A percentile compares a stretch with the other conserved stretches of the same genome.
Conservation (phyloP, 2,113 vertebrate genomes). For the Cottus gobio region DNA sequence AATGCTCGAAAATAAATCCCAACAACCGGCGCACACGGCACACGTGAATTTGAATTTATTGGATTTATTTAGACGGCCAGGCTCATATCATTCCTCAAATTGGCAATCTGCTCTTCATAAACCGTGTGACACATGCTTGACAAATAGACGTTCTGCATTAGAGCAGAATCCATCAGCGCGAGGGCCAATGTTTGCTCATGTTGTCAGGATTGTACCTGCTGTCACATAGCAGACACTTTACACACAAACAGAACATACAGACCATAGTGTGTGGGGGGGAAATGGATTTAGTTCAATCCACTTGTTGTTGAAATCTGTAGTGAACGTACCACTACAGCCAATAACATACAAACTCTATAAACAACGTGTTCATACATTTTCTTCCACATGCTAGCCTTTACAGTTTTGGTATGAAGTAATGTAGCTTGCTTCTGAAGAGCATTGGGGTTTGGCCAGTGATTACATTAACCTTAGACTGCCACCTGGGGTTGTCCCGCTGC, state of each 20-base stretch:
- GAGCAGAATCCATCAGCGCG: conserved; percentile 25
- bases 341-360: conserved; percentile 3
- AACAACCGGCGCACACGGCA: conserved; percentile 21
- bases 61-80: conserved; percentile 39
- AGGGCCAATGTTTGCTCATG: conserved; percentile 40
- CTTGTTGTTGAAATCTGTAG: background rate
- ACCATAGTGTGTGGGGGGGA: background rate
- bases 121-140: conserved; percentile 50
- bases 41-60: conserved; percentile 49
- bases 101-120: conserved; percentile 66
- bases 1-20: conserved; percentile 30
- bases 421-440: conserved; percentile 25
- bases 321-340: background rate
- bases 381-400: background rate
- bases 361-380: conserved; percentile 1
- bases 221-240: conserved; percentile 12
- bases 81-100: conserved; percentile 58
- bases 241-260: conserved; percentile 2
- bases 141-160: conserved; percentile 38
- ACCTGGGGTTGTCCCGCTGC: conserved; percentile 42
- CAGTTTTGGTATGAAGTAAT: conserved; percentile 2
- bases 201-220: conserved; percentile 15
- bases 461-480: conserved; percentile 62
- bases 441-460: conserved; percentile 32
- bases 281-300: background rate